Evolutionary conservation across 2,888 invertebrate genomes (phyloP).

Genomic region (Drosophila suboccidentalis): DNA sequence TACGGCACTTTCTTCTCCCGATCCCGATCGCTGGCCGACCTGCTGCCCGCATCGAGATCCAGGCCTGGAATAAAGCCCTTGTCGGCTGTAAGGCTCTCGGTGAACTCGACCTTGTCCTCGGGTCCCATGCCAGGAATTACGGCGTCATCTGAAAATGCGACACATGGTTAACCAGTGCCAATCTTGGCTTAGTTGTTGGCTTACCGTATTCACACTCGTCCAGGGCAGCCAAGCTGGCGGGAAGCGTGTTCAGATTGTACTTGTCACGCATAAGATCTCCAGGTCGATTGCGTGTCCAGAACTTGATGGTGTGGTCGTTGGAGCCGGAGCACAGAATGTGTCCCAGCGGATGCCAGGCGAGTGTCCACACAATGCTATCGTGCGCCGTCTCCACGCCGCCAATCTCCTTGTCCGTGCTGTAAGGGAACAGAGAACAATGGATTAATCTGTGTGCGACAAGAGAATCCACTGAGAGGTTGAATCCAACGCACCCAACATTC

Average conservation of each 20-base stretch:
- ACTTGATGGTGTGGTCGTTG: conserved; percentile 99
- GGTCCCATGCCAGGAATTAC: conserved; percentile 99
- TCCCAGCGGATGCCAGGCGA: conserved; percentile 99
- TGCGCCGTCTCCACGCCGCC: conserved; percentile 99
- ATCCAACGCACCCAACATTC: conserved; percentile 94
- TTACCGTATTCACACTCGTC: conserved; percentile 90
- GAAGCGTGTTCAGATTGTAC: conserved; percentile 97
- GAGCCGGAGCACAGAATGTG: conserved; percentile 99
- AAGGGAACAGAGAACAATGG: neutral
- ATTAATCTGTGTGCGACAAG: neutral
- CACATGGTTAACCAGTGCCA: neutral
- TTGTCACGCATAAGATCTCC: conserved; percentile 99
- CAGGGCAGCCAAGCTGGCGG: conserved; percentile 91
- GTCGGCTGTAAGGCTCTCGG: conserved; percentile 88
- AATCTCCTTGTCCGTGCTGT: conserved; percentile 97
- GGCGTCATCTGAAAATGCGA: conserved; percentile 88
- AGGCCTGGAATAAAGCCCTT: conserved; percentile 92
- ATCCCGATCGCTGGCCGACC: conserved; percentile 88
- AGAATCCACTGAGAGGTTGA: neutral
- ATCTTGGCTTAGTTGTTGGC: neutral
- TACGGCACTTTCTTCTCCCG: conserved; percentile 95
- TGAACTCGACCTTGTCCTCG: conserved; percentile 95
- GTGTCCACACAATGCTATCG: conserved; percentile 99
- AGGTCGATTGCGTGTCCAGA: conserved; percentile 99
- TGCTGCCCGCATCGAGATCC: conserved; percentile 90